These are phyloP conservation scores for Podotricha telesiphe DNA, from an alignment of 2,888 invertebrate species.

Conservation along the genomic window DNA sequence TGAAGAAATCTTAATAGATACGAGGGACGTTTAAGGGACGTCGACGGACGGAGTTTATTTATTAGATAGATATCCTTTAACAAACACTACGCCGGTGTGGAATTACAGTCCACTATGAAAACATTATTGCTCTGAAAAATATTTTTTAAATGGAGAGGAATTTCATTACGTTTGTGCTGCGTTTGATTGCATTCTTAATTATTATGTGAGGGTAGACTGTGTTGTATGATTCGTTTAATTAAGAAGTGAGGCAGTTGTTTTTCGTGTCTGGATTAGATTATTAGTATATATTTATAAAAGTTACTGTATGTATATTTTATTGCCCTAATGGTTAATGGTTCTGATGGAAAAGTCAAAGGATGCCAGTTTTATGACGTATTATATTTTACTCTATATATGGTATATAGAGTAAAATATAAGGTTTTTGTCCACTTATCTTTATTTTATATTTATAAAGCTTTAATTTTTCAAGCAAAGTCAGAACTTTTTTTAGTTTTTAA, in stretches of 20 bases:
- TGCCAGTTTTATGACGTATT: no score
- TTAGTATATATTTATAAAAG: no score
- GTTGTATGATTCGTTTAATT: slow-evolving; percentile 6
- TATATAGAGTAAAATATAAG: no score
- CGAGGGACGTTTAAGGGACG: no score
- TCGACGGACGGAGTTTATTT: slow-evolving; percentile 3
- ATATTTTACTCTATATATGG: no score
- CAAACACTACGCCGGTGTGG: slow-evolving; percentile 9
- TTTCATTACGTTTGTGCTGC: slow-evolving; percentile 28
- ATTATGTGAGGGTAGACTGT: slow-evolving; percentile 10
- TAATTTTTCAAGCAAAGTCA: no score
- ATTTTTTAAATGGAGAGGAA: slow-evolving; percentile 16
- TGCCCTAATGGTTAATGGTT: neutral
- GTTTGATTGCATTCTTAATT: slow-evolving; percentile 26
- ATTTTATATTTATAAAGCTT: no score
- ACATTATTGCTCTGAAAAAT: slow-evolving; percentile 19
- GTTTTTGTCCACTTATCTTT: no score
- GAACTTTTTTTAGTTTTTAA: no score
- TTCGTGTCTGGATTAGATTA: no score
- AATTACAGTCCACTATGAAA: slow-evolving; percentile 17
- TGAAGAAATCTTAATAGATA: slow-evolving; percentile 15
- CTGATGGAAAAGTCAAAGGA: no score
- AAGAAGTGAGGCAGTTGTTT: neutral
- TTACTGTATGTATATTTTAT: no score
- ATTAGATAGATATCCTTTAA: slow-evolving; percentile 13